Conservation (phyloP, 2,888 invertebrate genomes). For the Hydroisotoma schaefferi region DNA sequence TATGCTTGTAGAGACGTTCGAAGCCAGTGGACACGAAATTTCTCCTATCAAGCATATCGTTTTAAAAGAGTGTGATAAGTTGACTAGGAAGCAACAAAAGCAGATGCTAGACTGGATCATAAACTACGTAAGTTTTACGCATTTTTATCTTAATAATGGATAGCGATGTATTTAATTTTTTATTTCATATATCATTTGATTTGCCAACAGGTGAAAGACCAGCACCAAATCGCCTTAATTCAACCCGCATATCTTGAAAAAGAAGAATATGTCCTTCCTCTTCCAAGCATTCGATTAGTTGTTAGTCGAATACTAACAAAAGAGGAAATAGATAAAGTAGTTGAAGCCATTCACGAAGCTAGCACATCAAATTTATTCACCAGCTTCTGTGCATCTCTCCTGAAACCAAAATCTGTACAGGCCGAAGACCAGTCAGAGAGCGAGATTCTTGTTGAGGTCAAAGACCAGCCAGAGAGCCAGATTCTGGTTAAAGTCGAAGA, state of each 20-base stretch:
- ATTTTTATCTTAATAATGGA: not conserved
- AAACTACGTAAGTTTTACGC: not conserved
- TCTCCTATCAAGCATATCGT: slow-evolving; percentile 4
- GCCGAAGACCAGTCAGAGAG: too few relatives aligned
- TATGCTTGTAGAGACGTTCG: too few relatives aligned
- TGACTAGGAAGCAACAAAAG: not conserved
- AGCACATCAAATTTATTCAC: too few relatives aligned
- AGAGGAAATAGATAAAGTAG: slow-evolving; percentile 57
- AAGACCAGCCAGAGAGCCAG: too few relatives aligned
- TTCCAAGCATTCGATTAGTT: slow-evolving; percentile 70
- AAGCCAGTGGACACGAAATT: slow-evolving; percentile 7
- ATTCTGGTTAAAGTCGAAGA: too few relatives aligned
- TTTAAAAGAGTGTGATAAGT: not conserved
- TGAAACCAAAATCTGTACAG: too few relatives aligned
- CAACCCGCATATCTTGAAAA: slow-evolving; percentile 67
- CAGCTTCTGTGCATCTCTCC: too few relatives aligned
- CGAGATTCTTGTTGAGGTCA: too few relatives aligned
- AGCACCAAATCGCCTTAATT: slow-evolving; percentile 61
- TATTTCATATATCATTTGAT: not conserved
- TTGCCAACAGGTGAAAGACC: slow-evolving; percentile 33
- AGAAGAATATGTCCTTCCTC: slow-evolving; percentile 63
- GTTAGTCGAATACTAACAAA: slow-evolving; percentile 64
- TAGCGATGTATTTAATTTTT: not conserved
- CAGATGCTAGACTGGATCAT: slow-evolving; percentile 2
- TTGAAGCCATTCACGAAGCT: slow-evolving; percentile 20